Evolutionary conservation across 2,797 vertebrate species (phyloP).

Genomic region (Etheostoma nigrum): DNA sequence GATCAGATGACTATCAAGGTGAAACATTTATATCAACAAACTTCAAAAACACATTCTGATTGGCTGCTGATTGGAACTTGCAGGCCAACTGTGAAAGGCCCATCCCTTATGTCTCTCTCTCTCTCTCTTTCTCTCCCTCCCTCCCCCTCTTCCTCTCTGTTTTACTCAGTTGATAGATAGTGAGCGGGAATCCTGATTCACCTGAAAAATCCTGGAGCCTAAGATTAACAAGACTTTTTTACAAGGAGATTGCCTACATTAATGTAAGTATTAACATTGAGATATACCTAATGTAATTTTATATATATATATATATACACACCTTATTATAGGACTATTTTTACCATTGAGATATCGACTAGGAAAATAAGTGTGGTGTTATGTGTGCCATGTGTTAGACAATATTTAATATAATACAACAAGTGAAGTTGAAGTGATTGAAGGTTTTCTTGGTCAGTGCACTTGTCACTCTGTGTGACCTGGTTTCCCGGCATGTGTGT

Average conservation of each 20-base stretch:
- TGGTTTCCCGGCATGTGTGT: slow-evolving; percentile 47
- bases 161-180: slow-evolving; percentile 6
- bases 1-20: not conserved
- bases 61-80: slow-evolving; percentile 37
- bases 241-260: not conserved
- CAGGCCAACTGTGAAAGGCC: slow-evolving; percentile 15
- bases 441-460: slow-evolving; percentile 71
- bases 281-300: not conserved
- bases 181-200: slow-evolving; percentile 7
- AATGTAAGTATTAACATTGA: slow-evolving; percentile 38
- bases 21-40: not conserved
- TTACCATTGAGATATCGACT: not conserved
- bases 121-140: not conserved
- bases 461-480: slow-evolving; percentile 68
- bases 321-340: not conserved
- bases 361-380: not conserved
- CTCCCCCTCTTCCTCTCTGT: not conserved
- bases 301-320: too few species aligned
- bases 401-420: slow-evolving; percentile 29
- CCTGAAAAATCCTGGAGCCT: slow-evolving; percentile 2
- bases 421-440: slow-evolving; percentile 66
- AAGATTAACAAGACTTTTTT: not conserved
- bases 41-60: slow-evolving; percentile 32
- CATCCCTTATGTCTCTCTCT: slow-evolving; percentile 11
- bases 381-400: slow-evolving; percentile 1